phyloP scores from a whole-genome alignment of 1,140 invertebrate genomes.

The Pseudomyrmex sp. region DNA sequence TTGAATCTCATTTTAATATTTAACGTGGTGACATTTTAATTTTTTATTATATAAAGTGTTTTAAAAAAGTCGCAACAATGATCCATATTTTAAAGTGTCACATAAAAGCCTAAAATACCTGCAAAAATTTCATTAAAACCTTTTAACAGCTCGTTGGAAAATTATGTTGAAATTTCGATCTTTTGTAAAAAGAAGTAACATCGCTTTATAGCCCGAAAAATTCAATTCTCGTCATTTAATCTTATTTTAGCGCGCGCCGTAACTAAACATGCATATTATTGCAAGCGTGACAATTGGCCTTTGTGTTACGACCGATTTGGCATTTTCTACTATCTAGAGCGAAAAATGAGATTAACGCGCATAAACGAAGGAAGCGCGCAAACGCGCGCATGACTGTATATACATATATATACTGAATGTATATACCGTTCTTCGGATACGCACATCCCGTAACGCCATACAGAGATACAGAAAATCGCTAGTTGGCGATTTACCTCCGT shows the following conservation, averaged over 20 bases:
- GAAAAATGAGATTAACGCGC: neutral
- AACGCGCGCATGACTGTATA: neutral
- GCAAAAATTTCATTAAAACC: neutral
- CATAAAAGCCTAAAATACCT: neutral
- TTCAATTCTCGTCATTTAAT: neutral
- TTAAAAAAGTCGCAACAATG: neutral
- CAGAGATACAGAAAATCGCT: conserved; percentile 56
- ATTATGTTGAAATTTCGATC: neutral
- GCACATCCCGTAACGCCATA: conserved; percentile 28
- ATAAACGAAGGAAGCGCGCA: neutral
- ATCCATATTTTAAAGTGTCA: neutral
- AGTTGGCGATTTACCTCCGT: conserved; percentile 63
- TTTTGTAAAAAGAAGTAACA: neutral
- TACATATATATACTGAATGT: too few relatives aligned
- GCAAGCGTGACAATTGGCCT: too few relatives aligned
- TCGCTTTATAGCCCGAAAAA: neutral
- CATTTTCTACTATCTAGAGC: neutral
- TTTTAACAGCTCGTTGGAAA: neutral
- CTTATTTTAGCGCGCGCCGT: neutral
- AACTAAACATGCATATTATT: neutral
- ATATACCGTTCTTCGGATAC: conserved; percentile 1
- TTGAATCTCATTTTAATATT: conserved; percentile 13
- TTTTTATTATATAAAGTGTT: neutral
- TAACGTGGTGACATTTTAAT: conserved; percentile 3
- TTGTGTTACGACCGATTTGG: neutral